These are phyloP conservation scores for Tetragonula clypearis DNA, from an alignment of 1,140 invertebrate genomes.

Conservation along the genomic window DNA sequence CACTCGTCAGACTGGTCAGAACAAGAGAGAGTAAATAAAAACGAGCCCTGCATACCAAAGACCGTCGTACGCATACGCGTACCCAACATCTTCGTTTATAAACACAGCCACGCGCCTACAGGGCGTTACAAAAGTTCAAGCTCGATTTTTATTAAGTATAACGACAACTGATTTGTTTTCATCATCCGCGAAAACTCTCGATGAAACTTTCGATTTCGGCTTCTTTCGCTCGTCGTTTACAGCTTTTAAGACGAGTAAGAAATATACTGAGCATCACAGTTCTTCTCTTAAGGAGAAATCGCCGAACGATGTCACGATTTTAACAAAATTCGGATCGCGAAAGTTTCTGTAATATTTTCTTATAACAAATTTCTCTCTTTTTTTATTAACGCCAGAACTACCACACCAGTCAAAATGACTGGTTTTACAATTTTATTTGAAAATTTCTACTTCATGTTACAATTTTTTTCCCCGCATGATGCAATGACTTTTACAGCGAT, in stretches of 20 bases:
- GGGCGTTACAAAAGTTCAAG: not conserved
- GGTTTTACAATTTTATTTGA: no score
- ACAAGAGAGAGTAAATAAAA: conserved; percentile 61
- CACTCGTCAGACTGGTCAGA: conserved; percentile 63
- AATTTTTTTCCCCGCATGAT: no score
- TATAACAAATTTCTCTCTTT: not conserved
- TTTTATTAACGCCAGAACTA: not conserved
- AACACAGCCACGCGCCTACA: conserved; percentile 16
- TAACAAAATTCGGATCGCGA: not conserved
- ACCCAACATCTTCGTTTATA: conserved; percentile 24
- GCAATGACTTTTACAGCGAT: no score
- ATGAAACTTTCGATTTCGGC: not conserved
- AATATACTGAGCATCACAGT: not conserved
- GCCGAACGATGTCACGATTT: not conserved
- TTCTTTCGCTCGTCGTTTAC: not conserved
- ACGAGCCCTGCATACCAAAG: conserved; percentile 58
- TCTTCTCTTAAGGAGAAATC: not conserved
- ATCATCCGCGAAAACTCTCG: not conserved
- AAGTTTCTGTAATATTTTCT: not conserved
- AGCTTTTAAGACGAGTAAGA: not conserved
- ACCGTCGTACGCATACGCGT: conserved; percentile 9
- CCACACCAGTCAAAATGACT: no score
- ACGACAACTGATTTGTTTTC: not conserved
- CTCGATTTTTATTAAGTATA: not conserved
- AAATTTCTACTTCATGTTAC: no score